Percentiles rank a stretch among this genome's conserved stretches.
These are phyloP conservation scores for Tupaia tana DNA, from an alignment of 2,113 vertebrate species.

Conservation along the genomic window DNA sequence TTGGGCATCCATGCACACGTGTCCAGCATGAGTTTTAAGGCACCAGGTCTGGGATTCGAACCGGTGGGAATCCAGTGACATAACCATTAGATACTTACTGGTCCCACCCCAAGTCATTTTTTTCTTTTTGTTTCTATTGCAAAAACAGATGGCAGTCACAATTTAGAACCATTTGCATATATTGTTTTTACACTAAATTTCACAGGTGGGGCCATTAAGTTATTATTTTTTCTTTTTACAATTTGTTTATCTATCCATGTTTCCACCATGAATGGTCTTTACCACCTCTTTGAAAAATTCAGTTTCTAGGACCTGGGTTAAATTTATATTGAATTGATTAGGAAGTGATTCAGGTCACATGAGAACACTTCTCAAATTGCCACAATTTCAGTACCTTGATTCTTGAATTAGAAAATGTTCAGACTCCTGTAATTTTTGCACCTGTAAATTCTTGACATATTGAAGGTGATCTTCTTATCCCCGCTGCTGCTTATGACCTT, in stretches of 20 bases:
- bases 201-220: not conserved
- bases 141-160: not conserved
- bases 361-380: not conserved
- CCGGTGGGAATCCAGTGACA: no score
- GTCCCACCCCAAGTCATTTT: not conserved
- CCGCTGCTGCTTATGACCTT: not conserved
- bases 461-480: not conserved
- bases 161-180: not conserved
- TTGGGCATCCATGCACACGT: no score
- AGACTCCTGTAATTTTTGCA: not conserved
- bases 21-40: no score
- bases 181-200: not conserved
- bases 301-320: slow-evolving; percentile 5
- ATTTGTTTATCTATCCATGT: not conserved
- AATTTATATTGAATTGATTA: slow-evolving; percentile 31
- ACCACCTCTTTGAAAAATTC: not conserved
- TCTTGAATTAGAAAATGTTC: slow-evolving; percentile 21
- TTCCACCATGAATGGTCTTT: not conserved
- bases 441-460: not conserved
- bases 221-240: no score
- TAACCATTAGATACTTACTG: no score
- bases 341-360: not conserved
- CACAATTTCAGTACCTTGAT: not conserved
- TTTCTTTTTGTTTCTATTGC: not conserved
- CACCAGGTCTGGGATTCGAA: no score